Conservation (phyloP, 2,888 invertebrate species). For the Arge pagana region DNA sequence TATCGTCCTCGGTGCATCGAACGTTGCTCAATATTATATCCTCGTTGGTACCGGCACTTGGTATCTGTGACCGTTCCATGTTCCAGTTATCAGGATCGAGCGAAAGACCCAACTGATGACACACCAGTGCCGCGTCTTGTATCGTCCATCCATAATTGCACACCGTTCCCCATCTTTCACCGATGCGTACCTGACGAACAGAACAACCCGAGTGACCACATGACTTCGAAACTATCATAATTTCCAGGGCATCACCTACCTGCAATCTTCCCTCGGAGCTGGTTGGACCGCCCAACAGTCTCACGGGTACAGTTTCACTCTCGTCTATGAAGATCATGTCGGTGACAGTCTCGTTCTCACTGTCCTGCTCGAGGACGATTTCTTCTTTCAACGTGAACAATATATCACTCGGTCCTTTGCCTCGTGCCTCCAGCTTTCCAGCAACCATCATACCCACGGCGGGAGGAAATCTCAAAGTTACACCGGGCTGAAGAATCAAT, state of each 20-base stretch:
- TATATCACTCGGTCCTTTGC: conserved; percentile 79
- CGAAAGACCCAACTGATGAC: conserved; percentile 91
- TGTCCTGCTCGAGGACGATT: conserved; percentile 66
- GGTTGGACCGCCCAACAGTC: conserved; percentile 80
- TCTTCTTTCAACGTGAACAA: conserved; percentile 80
- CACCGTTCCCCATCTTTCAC: conserved; percentile 94
- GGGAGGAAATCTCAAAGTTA: conserved; percentile 87
- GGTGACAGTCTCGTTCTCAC: conserved; percentile 61
- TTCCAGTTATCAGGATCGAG: conserved; percentile 92
- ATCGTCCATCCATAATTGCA: conserved; percentile 97
- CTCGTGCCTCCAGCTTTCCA: conserved; percentile 84
- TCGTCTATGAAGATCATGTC: conserved; percentile 59
- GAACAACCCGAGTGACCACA: conserved; percentile 1
- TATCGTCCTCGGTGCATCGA: conserved; percentile 87
- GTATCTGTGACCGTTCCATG: conserved; percentile 80
- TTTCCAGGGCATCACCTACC: conserved; percentile 44
- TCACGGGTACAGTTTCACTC: conserved; percentile 71
- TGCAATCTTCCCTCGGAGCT: conserved; percentile 86
- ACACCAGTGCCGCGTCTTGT: conserved; percentile 88
- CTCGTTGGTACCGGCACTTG: conserved; percentile 76
- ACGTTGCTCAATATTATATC: conserved; percentile 84
- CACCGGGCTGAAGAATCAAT: conserved; percentile 85
- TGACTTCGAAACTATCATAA: conserved; percentile 4
- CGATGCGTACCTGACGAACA: conserved; percentile 69
- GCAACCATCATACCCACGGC: conserved; percentile 96